Evolutionary conservation across 2,888 invertebrate genomes (phyloP).

Genomic region (Heliconius aoede): DNA sequence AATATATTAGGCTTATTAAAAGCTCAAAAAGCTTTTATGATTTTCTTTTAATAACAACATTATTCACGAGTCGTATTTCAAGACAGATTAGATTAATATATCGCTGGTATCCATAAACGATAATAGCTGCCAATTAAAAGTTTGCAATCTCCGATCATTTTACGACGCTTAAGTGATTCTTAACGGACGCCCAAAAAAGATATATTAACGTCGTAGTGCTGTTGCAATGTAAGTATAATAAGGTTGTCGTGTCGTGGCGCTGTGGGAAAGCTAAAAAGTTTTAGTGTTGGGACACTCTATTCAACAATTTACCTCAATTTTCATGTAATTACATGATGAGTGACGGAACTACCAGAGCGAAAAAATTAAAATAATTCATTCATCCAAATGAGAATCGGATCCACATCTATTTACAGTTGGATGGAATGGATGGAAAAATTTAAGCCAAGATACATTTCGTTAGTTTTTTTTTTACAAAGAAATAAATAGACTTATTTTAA

Average conservation of each 20-base stretch:
- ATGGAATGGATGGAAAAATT: too few species aligned
- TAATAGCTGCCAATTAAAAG: constrained; percentile 57
- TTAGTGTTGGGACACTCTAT: neutral
- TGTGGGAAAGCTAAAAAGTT: too few species aligned
- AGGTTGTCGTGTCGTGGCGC: too few species aligned
- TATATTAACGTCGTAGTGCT: neutral
- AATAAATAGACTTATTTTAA: too few species aligned
- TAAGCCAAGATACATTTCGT: too few species aligned
- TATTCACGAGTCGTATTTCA: constrained; percentile 13
- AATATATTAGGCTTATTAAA: constrained; percentile 7
- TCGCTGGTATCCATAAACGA: constrained; percentile 39
- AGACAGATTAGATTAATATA: constrained; percentile 37
- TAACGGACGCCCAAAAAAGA: constrained; percentile 23
- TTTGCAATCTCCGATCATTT: constrained; percentile 48
- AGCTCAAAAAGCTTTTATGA: constrained; percentile 3
- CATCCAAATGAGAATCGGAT: too few species aligned
- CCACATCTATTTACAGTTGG: too few species aligned
- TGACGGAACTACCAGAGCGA: too few species aligned
- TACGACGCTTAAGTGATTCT: constrained; percentile 44
- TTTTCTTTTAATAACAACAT: neutral
- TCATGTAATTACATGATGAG: too few species aligned
- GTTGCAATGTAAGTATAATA: too few species aligned
- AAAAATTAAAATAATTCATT: too few species aligned
- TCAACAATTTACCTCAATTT: neutral
- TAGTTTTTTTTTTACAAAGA: too few species aligned